Evolutionary conservation across 2,797 vertebrate species (phyloP).

Genomic region (Cossypha niveicapilla): DNA sequence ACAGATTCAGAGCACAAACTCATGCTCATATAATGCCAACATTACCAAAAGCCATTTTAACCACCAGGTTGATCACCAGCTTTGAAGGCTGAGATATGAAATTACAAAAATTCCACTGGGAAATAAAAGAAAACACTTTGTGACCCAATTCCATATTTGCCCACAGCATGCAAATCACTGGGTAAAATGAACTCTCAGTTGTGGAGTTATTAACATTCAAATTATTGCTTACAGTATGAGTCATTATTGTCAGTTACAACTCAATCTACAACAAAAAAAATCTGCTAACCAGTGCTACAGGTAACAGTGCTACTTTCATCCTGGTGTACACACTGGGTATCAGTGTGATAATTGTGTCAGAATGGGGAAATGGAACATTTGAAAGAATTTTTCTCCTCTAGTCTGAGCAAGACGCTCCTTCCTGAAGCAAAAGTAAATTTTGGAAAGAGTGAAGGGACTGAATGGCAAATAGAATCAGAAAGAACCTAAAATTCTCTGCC

Average conservation of each 20-base stretch:
- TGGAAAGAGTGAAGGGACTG: neutral
- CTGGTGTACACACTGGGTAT: neutral
- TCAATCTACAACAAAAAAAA: neutral
- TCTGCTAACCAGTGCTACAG: neutral
- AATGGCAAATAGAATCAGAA: neutral
- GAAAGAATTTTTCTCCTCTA: neutral
- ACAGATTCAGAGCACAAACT: neutral
- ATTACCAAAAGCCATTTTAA: neutral
- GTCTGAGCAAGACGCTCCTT: neutral
- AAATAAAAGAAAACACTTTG: neutral
- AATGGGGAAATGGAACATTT: neutral
- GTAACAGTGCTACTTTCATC: neutral
- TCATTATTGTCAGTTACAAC: neutral
- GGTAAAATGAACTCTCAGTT: neutral
- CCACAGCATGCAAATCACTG: neutral
- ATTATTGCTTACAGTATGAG: neutral
- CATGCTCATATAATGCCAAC: neutral
- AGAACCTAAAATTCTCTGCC: neutral
- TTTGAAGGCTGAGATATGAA: neutral
- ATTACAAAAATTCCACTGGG: neutral
- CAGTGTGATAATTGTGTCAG: neutral
- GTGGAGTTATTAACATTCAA: neutral
- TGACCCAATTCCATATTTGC: neutral
- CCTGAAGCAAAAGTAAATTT: neutral
- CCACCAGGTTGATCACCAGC: neutral